phyloP scores from a whole-genome alignment of 2,797 vertebrate genomes.

The Spinus olivaceus region DNA sequence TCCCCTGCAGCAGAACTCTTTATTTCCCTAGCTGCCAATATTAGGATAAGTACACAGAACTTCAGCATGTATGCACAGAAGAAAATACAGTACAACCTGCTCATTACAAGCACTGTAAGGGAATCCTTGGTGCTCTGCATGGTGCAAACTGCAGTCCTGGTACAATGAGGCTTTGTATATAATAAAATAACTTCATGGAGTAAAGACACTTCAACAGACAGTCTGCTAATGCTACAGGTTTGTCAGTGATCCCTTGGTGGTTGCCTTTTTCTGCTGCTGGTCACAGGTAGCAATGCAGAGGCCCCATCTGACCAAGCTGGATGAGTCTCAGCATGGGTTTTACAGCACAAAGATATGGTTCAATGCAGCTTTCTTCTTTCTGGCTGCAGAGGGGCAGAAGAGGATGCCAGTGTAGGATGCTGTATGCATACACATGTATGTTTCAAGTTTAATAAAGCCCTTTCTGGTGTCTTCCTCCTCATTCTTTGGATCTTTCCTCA shows the following conservation, averaged over 20 bases:
- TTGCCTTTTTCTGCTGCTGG: background rate
- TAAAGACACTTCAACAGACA: background rate
- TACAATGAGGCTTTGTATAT: background rate
- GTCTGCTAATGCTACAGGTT: background rate
- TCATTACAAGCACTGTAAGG: background rate
- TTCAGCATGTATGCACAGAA: background rate
- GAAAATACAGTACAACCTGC: background rate
- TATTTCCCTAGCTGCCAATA: constrained; percentile 9
- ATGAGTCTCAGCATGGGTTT: background rate
- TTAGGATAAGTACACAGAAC: background rate
- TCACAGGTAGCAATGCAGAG: fast-evolving
- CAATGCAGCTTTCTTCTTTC: background rate
- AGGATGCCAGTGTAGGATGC: background rate
- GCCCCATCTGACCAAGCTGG: fast-evolving
- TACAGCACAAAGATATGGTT: background rate
- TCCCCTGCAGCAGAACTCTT: background rate
- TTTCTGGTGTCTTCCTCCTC: background rate
- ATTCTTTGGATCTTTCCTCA: background rate
- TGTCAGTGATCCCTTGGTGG: background rate
- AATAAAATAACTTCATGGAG: background rate
- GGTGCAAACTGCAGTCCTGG: background rate
- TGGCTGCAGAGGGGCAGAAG: background rate
- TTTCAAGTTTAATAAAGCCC: background rate
- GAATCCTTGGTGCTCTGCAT: background rate
- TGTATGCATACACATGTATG: background rate